A percentile compares a stretch with the other conserved stretches of the same genome.
Evolutionary conservation across 2,888 invertebrate genomes (phyloP).

Genomic region (Phengaris arion): DNA sequence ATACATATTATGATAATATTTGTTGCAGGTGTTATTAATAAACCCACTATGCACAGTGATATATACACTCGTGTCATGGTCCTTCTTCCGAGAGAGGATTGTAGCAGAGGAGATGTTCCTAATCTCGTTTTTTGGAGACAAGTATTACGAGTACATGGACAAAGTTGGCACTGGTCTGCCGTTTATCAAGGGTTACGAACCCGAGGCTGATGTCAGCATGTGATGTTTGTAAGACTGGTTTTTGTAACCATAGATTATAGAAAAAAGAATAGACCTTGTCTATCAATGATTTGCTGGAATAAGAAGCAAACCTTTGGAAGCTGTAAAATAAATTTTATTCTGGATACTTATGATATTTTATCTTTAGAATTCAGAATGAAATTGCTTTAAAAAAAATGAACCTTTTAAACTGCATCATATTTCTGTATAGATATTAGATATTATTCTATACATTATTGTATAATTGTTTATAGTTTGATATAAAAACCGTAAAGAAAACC

Average conservation of each 20-base stretch:
- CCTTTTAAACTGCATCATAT: no score
- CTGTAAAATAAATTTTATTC: background rate
- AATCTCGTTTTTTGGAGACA: conserved; percentile 93
- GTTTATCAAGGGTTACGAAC: conserved; percentile 87
- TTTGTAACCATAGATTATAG: background rate
- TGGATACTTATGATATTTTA: background rate
- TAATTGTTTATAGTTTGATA: no score
- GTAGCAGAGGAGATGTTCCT: conserved; percentile 93
- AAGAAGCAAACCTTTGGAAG: background rate
- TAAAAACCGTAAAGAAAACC: no score
- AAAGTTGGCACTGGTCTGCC: conserved; percentile 92
- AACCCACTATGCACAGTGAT: conserved; percentile 93
- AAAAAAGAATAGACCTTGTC: background rate
- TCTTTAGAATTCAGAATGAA: no score
- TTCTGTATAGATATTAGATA: no score
- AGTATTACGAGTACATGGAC: conserved; percentile 92
- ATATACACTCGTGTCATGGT: conserved; percentile 92
- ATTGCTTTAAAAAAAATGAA: no score
- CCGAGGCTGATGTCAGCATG: conserved; percentile 40
- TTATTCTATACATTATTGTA: no score
- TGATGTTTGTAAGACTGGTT: conserved; percentile 30
- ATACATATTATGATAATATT: conserved; percentile 17
- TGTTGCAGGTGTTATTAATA: conserved; percentile 85
- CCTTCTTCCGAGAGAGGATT: conserved; percentile 93
- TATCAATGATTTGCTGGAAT: background rate